A percentile compares a stretch with the other conserved stretches of the same genome.
Evolutionary conservation across 2,888 invertebrate genomes (phyloP).

Genomic region (Tiphia femorata): DNA sequence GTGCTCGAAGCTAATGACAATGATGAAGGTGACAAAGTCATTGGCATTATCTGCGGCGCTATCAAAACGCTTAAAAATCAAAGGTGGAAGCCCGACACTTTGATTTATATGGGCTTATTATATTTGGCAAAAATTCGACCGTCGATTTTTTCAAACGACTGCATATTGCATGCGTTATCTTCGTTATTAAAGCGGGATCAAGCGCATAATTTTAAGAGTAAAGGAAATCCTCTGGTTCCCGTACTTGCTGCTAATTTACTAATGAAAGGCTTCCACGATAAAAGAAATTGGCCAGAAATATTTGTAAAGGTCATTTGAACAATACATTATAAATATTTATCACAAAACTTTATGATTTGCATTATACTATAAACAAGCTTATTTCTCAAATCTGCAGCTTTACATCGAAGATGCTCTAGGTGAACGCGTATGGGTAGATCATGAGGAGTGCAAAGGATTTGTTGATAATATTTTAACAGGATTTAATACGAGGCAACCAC

Average conservation of each 20-base stretch:
- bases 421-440: slow-evolving; percentile 95
- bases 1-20: slow-evolving; percentile 82
- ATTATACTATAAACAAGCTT: too few species aligned
- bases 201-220: slow-evolving; percentile 79
- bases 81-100: slow-evolving; percentile 85
- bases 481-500: slow-evolving; percentile 84
- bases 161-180: slow-evolving; percentile 83
- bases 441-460: slow-evolving; percentile 89
- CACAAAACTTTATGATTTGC: slow-evolving; percentile 5
- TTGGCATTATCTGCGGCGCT: slow-evolving; percentile 88
- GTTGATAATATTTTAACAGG: slow-evolving; percentile 92
- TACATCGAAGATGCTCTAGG: slow-evolving; percentile 96
- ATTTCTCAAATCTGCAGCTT: slow-evolving; percentile 77
- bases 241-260: slow-evolving; percentile 88
- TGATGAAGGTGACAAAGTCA: slow-evolving; percentile 84
- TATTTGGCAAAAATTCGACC: slow-evolving; percentile 86
- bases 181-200: slow-evolving; percentile 85
- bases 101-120: slow-evolving; percentile 81
- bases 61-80: slow-evolving; percentile 83
- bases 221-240: slow-evolving; percentile 84
- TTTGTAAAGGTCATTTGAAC: slow-evolving; percentile 82
- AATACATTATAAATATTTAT: slow-evolving; percentile 6
- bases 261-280: slow-evolving; percentile 84
- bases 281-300: slow-evolving; percentile 90
- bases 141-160: slow-evolving; percentile 81